phyloP scores from a whole-genome alignment of 92 coral and sea anemone species.

The Palythoa caribaeorum region DNA sequence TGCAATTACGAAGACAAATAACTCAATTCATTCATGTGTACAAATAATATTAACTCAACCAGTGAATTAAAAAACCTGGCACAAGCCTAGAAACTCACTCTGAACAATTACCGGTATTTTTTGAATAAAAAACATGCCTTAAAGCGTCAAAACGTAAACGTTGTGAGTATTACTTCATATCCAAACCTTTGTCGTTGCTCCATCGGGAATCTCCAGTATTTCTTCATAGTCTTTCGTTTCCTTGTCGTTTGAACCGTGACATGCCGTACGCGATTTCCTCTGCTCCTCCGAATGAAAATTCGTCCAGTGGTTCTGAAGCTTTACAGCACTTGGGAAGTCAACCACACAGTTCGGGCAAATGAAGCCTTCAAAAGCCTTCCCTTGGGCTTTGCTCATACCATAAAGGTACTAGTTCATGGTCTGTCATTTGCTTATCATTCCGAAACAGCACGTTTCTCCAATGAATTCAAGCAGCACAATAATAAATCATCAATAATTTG shows the following conservation, averaged over 20 bases:
- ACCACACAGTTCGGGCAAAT: conserved; percentile 96
- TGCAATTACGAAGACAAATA: background rate
- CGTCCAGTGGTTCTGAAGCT: conserved; percentile 88
- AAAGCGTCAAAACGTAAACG: background rate
- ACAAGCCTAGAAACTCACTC: conserved; percentile 9
- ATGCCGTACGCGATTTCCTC: conserved; percentile 1
- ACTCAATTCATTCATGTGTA: conserved; percentile 34
- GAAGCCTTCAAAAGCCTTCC: conserved; percentile 87
- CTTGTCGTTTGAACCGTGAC: conserved; percentile 48
- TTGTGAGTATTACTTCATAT: background rate
- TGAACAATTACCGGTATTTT: background rate
- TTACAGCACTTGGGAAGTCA: conserved; percentile 84
- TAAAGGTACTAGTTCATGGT: conserved; percentile 58
- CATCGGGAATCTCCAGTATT: conserved; percentile 55
- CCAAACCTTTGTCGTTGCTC: conserved; percentile 25
- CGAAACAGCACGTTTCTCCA: conserved; percentile 4
- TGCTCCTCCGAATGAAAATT: conserved; percentile 72
- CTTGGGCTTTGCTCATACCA: conserved; percentile 85
- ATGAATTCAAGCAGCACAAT: background rate
- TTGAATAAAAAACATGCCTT: background rate
- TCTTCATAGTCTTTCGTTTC: conserved; percentile 65
- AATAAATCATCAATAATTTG: background rate
- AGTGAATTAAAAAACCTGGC: conserved; percentile 13
- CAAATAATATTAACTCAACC: conserved; percentile 2
- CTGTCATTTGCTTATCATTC: conserved; percentile 14